phyloP scores from a whole-genome alignment of 2,113 vertebrate genomes.

The Psophia crepitans region DNA sequence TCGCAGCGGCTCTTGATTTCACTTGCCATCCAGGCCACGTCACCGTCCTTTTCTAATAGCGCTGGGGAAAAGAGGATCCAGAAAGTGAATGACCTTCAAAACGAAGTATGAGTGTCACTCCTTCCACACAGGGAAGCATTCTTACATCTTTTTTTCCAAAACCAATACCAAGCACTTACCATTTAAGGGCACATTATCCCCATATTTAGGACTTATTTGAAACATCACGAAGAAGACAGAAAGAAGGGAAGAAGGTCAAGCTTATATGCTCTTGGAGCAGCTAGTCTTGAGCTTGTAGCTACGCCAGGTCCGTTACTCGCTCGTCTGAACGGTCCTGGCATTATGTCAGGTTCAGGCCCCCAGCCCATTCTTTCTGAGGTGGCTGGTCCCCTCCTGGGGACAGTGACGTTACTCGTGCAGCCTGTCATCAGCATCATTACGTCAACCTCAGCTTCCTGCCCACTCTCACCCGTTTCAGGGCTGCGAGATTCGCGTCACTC shows the following conservation, averaged over 20 bases:
- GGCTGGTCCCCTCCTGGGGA: background rate
- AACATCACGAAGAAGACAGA: background rate
- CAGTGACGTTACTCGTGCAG: background rate
- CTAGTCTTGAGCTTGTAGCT: background rate
- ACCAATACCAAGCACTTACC: background rate
- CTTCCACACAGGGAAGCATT: background rate
- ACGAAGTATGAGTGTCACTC: background rate
- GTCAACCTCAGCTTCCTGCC: background rate
- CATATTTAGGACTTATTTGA: background rate
- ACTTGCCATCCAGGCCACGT: background rate
- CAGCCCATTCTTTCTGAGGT: background rate
- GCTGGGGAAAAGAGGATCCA: background rate
- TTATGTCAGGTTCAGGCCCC: background rate
- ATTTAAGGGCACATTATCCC: background rate
- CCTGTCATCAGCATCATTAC: background rate
- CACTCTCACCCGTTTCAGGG: background rate
- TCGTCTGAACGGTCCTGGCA: background rate
- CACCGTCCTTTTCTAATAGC: background rate
- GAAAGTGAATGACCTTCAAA: background rate
- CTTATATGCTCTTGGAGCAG: background rate
- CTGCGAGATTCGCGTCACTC: fast-evolving
- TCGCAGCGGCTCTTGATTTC: background rate
- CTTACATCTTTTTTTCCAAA: background rate
- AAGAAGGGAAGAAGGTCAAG: background rate
- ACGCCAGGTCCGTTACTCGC: fast-evolving